These are phyloP conservation scores for Colletes latitarsis DNA, from an alignment of 1,140 invertebrate genomes.

Conservation along the genomic window DNA sequence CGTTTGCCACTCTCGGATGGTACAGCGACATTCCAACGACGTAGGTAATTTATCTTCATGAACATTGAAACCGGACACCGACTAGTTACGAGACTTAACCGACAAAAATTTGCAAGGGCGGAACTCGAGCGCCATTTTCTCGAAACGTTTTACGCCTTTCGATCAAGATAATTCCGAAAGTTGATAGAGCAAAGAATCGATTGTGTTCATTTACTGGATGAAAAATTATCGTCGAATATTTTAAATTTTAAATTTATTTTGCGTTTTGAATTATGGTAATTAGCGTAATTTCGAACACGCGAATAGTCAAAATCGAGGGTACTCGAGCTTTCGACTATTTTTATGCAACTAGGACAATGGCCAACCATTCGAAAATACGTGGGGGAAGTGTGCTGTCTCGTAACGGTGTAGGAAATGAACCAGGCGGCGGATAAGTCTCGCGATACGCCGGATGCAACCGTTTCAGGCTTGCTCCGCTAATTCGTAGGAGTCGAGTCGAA, in stretches of 20 bases:
- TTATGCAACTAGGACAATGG: not conserved
- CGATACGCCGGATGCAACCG: constrained; percentile 51
- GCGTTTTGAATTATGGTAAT: too few relatives aligned
- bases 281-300: too few relatives aligned
- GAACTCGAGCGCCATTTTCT: too few relatives aligned
- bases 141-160: too few relatives aligned
- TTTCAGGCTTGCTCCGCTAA: constrained; percentile 52
- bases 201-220: too few relatives aligned
- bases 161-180: too few relatives aligned
- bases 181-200: too few relatives aligned
- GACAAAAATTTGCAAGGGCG: not conserved
- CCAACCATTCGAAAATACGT: not conserved
- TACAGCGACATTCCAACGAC: not conserved
- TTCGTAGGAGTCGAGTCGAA: constrained; percentile 51
- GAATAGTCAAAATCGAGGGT: not conserved
- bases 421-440: not conserved
- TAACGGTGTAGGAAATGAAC: constrained; percentile 22
- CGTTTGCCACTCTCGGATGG: not conserved
- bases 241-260: too few relatives aligned
- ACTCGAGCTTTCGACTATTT: constrained; percentile 1
- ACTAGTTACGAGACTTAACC: not conserved
- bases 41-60: constrained; percentile 25
- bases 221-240: too few relatives aligned
- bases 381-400: not conserved
- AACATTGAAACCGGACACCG: constrained; percentile 3